These are phyloP conservation scores for Trypoxylus dichotomus DNA, from an alignment of 1,140 invertebrate genomes.

Conservation along the genomic window DNA sequence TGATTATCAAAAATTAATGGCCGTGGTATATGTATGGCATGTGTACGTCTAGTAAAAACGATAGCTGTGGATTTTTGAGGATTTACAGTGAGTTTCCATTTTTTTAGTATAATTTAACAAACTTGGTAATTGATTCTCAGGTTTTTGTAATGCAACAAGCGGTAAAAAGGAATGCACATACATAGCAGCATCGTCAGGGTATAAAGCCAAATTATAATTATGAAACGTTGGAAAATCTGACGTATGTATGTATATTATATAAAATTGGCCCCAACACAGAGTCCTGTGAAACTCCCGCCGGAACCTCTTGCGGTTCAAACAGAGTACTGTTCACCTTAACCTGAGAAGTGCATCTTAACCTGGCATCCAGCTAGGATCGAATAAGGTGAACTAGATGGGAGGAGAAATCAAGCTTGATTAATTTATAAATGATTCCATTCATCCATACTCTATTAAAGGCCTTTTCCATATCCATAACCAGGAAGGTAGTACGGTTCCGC, in stretches of 20 bases:
- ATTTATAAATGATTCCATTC: slow-evolving; percentile 45
- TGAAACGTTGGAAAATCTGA: slow-evolving; percentile 31
- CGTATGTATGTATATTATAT: slow-evolving; percentile 41
- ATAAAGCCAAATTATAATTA: slow-evolving; percentile 17
- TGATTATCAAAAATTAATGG: background rate
- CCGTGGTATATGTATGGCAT: background rate
- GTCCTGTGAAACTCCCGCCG: slow-evolving; percentile 44
- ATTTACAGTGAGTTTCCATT: slow-evolving; percentile 34
- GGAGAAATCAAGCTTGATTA: slow-evolving; percentile 34
- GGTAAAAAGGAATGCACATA: slow-evolving; percentile 44
- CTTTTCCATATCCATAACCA: slow-evolving; percentile 47
- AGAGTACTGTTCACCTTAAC: slow-evolving; percentile 37
- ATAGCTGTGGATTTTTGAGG: slow-evolving; percentile 21
- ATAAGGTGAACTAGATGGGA: slow-evolving; percentile 39
- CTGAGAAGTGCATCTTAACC: slow-evolving; percentile 41
- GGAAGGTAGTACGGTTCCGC: slow-evolving; percentile 34
- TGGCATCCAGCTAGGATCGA: slow-evolving; percentile 38
- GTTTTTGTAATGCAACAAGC: slow-evolving; percentile 27
- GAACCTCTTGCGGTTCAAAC: slow-evolving; percentile 35
- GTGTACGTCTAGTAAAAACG: slow-evolving; percentile 13
- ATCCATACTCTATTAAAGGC: slow-evolving; percentile 50
- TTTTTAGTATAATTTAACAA: background rate
- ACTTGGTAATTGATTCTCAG: slow-evolving; percentile 29
- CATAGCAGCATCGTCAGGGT: too few species aligned
- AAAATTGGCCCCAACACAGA: slow-evolving; percentile 37